phyloP scores from a whole-genome alignment of 2,888 invertebrate genomes.

The Ectropis crepuscularia region DNA sequence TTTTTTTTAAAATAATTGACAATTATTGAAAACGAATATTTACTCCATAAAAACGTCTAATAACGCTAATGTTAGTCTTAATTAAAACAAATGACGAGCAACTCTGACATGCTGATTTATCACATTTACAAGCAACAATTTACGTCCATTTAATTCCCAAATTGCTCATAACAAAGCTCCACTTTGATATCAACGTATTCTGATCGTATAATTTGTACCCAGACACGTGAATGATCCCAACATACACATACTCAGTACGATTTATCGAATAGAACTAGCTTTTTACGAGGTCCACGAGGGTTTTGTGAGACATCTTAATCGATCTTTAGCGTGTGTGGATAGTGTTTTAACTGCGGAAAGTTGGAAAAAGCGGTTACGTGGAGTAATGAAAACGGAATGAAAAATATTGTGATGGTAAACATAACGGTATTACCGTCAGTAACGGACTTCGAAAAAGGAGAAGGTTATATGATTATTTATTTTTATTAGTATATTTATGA shows the following conservation, averaged over 20 bases:
- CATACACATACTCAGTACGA: slow-evolving; percentile 26
- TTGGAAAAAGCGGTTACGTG: background rate
- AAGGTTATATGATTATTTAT: too few relatives aligned
- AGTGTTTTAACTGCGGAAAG: slow-evolving; percentile 17
- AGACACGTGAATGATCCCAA: slow-evolving; percentile 17
- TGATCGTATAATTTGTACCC: slow-evolving; percentile 10
- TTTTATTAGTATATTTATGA: too few relatives aligned
- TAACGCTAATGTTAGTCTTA: slow-evolving; percentile 19
- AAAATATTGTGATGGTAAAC: too few relatives aligned
- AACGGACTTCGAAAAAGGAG: too few relatives aligned
- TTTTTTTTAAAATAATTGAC: too few relatives aligned
- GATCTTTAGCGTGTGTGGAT: slow-evolving; percentile 19
- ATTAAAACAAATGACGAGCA: slow-evolving; percentile 34
- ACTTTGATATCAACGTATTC: slow-evolving; percentile 15
- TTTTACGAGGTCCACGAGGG: slow-evolving; percentile 37
- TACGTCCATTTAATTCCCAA: slow-evolving; percentile 23
- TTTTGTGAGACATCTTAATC: slow-evolving; percentile 23
- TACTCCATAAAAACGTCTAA: slow-evolving; percentile 1
- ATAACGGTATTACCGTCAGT: too few relatives aligned
- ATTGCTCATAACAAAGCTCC: slow-evolving; percentile 23
- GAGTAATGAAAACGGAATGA: background rate
- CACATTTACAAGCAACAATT: slow-evolving; percentile 12
- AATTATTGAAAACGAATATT: slow-evolving; percentile 1
- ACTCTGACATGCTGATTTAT: slow-evolving; percentile 14
- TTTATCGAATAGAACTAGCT: slow-evolving; percentile 44